A percentile compares a stretch with the other conserved stretches of the same genome.
Evolutionary conservation across 2,888 invertebrate species (phyloP).

Genomic region (Pristionchus exspectatus): DNA sequence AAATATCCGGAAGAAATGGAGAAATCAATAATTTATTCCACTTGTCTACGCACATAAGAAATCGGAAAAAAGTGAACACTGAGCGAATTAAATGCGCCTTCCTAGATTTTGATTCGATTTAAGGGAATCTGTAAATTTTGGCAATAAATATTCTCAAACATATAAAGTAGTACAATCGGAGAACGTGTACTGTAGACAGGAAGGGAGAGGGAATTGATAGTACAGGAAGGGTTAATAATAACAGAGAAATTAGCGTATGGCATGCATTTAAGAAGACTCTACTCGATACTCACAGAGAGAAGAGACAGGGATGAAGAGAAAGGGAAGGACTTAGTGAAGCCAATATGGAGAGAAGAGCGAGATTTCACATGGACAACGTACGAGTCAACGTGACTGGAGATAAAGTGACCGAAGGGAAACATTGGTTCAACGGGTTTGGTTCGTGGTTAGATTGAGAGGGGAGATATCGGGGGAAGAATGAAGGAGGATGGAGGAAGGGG

Average conservation of each 20-base stretch:
- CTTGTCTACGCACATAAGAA: slow-evolving; percentile 1
- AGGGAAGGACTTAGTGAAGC: not conserved
- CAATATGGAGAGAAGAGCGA: not conserved
- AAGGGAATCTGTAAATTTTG: not conserved
- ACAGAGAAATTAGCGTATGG: slow-evolving; percentile 20
- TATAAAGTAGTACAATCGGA: not conserved
- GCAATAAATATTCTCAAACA: slow-evolving; percentile 29
- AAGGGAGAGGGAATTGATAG: slow-evolving; percentile 3
- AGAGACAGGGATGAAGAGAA: not conserved
- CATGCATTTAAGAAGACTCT: not conserved
- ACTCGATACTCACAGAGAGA: not conserved
- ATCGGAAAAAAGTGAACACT: not conserved
- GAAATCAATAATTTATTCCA: slow-evolving; percentile 50
- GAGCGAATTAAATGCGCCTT: slow-evolving; percentile 26
- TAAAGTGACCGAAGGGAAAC: slow-evolving; percentile 22
- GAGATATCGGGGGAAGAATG: not conserved
- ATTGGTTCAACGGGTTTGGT: slow-evolving; percentile 23
- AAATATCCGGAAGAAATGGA: not conserved
- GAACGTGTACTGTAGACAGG: not conserved
- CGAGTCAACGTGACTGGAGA: not conserved
- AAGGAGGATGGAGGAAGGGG: not conserved
- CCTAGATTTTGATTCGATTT: slow-evolving; percentile 37
- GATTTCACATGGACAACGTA: slow-evolving; percentile 15
- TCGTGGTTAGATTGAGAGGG: not conserved
- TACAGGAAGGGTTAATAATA: not conserved